Percentiles rank a stretch among this genome's conserved stretches.
Evolutionary conservation across 2,113 vertebrate genomes (phyloP).

Genomic region (Loxodonta africana): DNA sequence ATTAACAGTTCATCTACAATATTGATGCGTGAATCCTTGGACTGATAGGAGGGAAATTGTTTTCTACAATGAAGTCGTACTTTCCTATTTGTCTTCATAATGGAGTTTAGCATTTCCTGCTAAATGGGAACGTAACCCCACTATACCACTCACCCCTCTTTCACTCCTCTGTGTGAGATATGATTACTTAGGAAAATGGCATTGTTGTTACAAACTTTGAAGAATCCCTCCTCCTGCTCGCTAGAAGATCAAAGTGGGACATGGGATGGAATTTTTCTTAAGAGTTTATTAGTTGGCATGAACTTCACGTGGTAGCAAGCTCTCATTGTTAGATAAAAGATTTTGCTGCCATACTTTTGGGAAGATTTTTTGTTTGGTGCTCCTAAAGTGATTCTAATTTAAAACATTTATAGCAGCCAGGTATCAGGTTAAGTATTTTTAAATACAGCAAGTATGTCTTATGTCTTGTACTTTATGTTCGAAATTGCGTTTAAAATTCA

Average conservation of each 20-base stretch:
- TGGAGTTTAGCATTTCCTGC: slow-evolving; percentile 86
- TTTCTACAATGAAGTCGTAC: slow-evolving; percentile 91
- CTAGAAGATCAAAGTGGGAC: not conserved
- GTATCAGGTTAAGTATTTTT: slow-evolving; percentile 61
- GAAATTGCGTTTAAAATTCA: slow-evolving; percentile 11
- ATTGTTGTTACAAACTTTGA: not conserved
- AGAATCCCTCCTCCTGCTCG: not conserved
- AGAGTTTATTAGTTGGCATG: slow-evolving; percentile 57
- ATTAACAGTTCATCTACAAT: slow-evolving; percentile 95
- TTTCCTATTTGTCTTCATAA: slow-evolving; percentile 90
- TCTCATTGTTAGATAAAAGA: slow-evolving; percentile 39
- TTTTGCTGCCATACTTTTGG: slow-evolving; percentile 70
- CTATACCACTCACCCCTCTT: not conserved
- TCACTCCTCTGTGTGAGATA: not conserved
- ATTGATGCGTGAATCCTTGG: slow-evolving; percentile 90
- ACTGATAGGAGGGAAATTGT: slow-evolving; percentile 91
- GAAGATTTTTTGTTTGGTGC: slow-evolving; percentile 65
- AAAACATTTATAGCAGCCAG: slow-evolving; percentile 63
- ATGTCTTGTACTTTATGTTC: not conserved
- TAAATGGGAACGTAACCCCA: slow-evolving; percentile 82
- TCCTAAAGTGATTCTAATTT: slow-evolving; percentile 54
- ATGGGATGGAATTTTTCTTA: not conserved
- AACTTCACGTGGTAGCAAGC: slow-evolving; percentile 32
- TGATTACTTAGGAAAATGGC: slow-evolving; percentile 45
- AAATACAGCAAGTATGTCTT: slow-evolving; percentile 39